Evolutionary conservation across 2,113 vertebrate species (phyloP).

Genomic region (Steatornis caripensis): DNA sequence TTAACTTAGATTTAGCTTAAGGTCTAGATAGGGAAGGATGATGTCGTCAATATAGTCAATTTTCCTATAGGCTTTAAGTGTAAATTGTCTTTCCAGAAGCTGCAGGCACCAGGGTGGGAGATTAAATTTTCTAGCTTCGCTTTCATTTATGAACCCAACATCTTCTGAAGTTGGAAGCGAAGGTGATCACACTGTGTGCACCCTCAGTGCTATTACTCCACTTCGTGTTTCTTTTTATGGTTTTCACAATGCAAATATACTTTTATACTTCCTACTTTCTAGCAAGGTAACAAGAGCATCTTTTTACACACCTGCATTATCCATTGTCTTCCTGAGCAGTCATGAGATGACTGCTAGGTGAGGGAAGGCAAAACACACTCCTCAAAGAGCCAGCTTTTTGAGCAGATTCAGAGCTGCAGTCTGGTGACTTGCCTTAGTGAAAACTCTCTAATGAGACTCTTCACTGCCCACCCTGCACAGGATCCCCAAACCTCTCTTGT

Average conservation of each 20-base stretch:
- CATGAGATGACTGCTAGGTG: neutral
- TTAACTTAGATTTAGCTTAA: neutral
- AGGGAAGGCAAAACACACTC: neutral
- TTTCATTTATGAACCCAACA: neutral
- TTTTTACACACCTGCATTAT: neutral
- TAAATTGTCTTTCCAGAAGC: neutral
- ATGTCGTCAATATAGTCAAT: neutral
- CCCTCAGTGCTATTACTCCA: neutral
- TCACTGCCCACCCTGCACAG: neutral
- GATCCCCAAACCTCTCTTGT: neutral
- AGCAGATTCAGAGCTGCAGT: neutral
- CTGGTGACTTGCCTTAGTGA: neutral
- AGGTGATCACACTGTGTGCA: too few relatives aligned
- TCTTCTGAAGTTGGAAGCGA: neutral
- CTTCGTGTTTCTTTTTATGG: neutral
- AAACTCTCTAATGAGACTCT: neutral
- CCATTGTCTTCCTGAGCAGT: neutral
- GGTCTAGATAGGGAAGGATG: neutral
- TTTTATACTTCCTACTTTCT: neutral
- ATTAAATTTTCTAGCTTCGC: neutral
- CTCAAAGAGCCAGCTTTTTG: neutral
- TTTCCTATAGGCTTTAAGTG: neutral
- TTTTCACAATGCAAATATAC: neutral
- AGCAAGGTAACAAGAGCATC: neutral
- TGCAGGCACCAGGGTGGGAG: neutral